Evolutionary conservation across 2,888 invertebrate genomes (phyloP).

Genomic region (Epiperipatus broadwayi): DNA sequence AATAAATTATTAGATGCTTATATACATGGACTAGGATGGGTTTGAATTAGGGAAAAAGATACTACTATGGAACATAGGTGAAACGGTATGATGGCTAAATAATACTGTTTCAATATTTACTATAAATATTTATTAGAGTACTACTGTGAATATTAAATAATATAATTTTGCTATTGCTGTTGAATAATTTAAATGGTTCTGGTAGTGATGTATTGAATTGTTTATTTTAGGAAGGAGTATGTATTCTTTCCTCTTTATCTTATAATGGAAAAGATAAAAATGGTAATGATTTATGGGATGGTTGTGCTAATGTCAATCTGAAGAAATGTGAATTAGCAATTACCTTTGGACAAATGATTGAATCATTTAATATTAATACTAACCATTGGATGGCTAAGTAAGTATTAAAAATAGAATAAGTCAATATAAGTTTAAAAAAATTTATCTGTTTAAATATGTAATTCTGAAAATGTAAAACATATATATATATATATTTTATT

Average conservation of each 20-base stretch:
- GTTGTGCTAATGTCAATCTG: constrained; percentile 72
- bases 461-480: too few relatives aligned
- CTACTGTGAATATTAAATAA: too few relatives aligned
- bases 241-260: constrained; percentile 51
- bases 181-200: too few relatives aligned
- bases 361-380: constrained; percentile 85
- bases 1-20: too few relatives aligned
- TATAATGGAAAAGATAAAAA: constrained; percentile 51
- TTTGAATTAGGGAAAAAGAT: too few relatives aligned
- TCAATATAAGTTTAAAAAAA: neutral
- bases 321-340: constrained; percentile 57
- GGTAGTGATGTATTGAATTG: neutral
- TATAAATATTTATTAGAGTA: too few relatives aligned
- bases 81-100: too few relatives aligned
- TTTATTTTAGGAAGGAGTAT: constrained; percentile 30
- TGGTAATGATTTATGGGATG: constrained; percentile 55
- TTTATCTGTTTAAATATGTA: constrained; percentile 6
- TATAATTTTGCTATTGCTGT: too few relatives aligned
- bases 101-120: too few relatives aligned
- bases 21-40: too few relatives aligned
- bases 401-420: constrained; percentile 20
- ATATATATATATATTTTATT: constrained; percentile 1
- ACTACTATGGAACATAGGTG: too few relatives aligned
- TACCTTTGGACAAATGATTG: constrained; percentile 66
- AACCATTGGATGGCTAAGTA: constrained; percentile 76